Evolutionary conservation across 2,797 vertebrate species (phyloP), one percentile per base, ranked within the genome.

Genomic region (Syncerus caffer): DNA sequence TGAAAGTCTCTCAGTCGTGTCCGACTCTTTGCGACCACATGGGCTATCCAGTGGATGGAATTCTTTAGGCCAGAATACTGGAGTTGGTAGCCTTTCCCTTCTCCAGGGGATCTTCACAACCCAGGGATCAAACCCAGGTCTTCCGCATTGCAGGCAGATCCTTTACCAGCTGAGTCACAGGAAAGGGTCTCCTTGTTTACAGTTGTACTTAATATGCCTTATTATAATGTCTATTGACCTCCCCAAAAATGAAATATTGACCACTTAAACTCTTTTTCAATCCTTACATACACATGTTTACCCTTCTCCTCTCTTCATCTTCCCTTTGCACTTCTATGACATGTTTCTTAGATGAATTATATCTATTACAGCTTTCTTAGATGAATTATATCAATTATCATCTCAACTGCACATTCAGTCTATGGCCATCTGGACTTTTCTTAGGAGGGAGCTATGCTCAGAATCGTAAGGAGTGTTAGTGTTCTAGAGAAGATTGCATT

Each of bases 61-160:
- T 64, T 64, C 14, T 62, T 15, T 7, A n/a, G 7, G 60, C 82
- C 15, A 64, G 31, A n/a, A n/a, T 64, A 64, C 7, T n/a, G 15
- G 15, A 9, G 14, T 17, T 31, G 0, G 15, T 17, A 64, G 7
- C 62, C 15, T 64, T 64, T n/a, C 31, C 15, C 62, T 64, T 2
- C 62, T 64, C 15, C 7, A n/a, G 62, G 15, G 7, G 1, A n/a
- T 60, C 3, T 64, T 64, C 7, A 7, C 15, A 64, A 64, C 62
- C 7, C 15, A n/a, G 62, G 62, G 0, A 62, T 62, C 14, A 31
- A 31, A 62, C 29, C 14, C 29, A 62, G 29, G 29, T 16, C 60
- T 62, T 31, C 14, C 1, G 0, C 29, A 62, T 8, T 62, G 29
- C 60, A 62, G 58, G 14, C 0, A 0, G 29, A 62, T 62, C 31